phyloP scores from a whole-genome alignment of 2,113 vertebrate genomes.

The Macroglossus sobrinus region DNA sequence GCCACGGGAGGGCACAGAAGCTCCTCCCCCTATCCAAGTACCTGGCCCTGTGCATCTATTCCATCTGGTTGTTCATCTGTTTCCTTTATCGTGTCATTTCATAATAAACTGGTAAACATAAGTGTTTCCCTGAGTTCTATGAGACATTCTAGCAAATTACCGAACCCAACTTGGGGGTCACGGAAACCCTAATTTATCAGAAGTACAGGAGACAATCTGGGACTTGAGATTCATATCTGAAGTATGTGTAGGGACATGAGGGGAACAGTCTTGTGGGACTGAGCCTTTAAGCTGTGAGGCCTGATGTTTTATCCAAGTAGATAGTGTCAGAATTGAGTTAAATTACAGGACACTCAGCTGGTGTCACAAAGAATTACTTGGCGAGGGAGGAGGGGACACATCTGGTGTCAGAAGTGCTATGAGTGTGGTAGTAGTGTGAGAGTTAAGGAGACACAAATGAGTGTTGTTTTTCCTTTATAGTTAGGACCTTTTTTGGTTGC shows the following conservation, averaged over 20 bases:
- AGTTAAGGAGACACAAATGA: neutral
- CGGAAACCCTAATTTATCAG: neutral
- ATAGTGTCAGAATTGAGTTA: neutral
- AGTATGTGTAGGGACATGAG: too few species aligned
- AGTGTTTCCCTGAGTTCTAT: neutral
- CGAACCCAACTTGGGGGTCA: neutral
- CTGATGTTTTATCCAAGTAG: neutral
- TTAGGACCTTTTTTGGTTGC: neutral
- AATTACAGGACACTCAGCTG: neutral
- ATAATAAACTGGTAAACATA: neutral
- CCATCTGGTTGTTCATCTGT: neutral
- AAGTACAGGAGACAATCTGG: neutral
- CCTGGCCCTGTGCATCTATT: neutral
- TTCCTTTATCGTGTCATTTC: neutral
- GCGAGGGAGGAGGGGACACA: too few species aligned
- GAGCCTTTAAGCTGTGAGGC: neutral
- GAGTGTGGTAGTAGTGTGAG: neutral
- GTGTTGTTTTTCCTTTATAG: neutral
- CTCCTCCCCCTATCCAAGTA: fast-evolving
- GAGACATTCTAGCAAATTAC: neutral
- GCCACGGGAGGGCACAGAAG: fast-evolving
- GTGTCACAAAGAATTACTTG: neutral
- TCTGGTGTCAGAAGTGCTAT: neutral
- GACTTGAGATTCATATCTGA: neutral
- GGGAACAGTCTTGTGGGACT: neutral